phyloP scores from a whole-genome alignment of 2,797 vertebrate species.

The Phataginus tetradactyla region DNA sequence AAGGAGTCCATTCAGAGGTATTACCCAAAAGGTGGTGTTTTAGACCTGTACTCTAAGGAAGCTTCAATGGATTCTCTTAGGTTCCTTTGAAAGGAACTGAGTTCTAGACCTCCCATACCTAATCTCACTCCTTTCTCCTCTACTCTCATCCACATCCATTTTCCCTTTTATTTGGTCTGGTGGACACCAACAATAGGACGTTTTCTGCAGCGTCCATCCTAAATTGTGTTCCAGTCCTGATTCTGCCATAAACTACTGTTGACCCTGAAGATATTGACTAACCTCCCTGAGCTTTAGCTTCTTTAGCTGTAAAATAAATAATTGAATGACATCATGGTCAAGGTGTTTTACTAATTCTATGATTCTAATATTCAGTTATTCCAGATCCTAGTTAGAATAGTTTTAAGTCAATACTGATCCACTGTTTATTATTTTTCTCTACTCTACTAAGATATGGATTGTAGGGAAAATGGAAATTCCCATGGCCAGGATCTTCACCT shows the following conservation, averaged over 20 bases:
- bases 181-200: background rate
- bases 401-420: background rate
- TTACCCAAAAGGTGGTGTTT: background rate
- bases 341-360: background rate
- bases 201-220: background rate
- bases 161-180: background rate
- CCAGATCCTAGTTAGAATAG: background rate
- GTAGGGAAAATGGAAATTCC: too few relatives aligned
- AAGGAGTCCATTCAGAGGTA: background rate
- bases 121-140: background rate
- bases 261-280: background rate
- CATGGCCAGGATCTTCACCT: too few relatives aligned
- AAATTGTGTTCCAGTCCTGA: background rate
- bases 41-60: background rate
- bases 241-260: background rate
- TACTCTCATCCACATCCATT: background rate
- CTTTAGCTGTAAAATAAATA: background rate
- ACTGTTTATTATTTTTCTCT: constrained; percentile 14
- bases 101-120: background rate
- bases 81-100: background rate
- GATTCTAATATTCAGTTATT: constrained; percentile 21
- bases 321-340: background rate
- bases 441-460: background rate
- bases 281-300: background rate
- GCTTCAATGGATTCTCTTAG: background rate